Percentiles rank a stretch among this genome's conserved stretches.
Conservation (phyloP, 2,888 invertebrate genomes). For the Tiliacea citrago region DNA sequence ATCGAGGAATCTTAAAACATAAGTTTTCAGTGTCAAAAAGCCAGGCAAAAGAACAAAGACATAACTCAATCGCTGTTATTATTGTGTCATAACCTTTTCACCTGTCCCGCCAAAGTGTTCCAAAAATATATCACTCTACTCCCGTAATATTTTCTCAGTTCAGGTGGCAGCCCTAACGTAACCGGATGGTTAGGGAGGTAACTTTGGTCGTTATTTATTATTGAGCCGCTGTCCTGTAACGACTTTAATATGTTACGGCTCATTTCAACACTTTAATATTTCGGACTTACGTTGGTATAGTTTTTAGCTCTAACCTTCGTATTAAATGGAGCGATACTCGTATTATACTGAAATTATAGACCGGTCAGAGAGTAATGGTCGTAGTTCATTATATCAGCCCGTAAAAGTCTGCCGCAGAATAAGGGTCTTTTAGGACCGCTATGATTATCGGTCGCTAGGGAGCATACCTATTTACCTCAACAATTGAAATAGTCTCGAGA, state of each 20-base stretch:
- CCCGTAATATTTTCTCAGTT: conserved; percentile 61
- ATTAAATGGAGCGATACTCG: conserved; percentile 41
- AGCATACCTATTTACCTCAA: conserved; percentile 33
- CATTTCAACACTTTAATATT: conserved; percentile 64
- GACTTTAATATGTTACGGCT: conserved; percentile 67
- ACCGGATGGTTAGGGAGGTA: conserved; percentile 68
- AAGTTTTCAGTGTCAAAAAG: neutral
- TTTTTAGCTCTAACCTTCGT: conserved; percentile 38
- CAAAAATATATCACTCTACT: conserved; percentile 63
- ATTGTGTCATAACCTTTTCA: conserved; percentile 61
- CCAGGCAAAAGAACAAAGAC: conserved; percentile 4
- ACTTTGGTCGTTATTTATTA: conserved; percentile 76
- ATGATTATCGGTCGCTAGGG: conserved; percentile 30
- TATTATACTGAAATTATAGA: conserved; percentile 44
- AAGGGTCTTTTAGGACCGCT: conserved; percentile 28
- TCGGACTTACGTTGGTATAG: conserved; percentile 36
- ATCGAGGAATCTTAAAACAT: neutral
- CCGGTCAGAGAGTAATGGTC: conserved; percentile 28
- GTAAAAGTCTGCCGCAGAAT: conserved; percentile 47
- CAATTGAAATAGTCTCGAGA: conserved; percentile 21
- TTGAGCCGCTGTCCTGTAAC: conserved; percentile 72
- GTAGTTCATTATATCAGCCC: conserved; percentile 49
- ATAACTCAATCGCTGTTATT: conserved; percentile 57
- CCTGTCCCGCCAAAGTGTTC: conserved; percentile 56
- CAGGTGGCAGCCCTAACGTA: conserved; percentile 66